Evolutionary conservation across 2,888 invertebrate genomes (phyloP).

Genomic region (Rhimphoctona megacephalus): DNA sequence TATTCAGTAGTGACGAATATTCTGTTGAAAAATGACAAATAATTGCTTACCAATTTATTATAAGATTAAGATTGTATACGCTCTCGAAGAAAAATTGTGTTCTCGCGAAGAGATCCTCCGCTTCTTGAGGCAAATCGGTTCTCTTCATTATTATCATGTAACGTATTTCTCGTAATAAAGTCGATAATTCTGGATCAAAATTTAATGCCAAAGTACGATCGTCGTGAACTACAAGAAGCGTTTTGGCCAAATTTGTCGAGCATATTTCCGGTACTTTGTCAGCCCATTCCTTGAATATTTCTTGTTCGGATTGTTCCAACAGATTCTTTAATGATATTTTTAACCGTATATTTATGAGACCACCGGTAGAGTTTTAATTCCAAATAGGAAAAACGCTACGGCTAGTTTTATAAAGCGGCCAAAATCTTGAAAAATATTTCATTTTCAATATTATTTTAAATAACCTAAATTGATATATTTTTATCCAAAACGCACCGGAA

Average conservation of each 20-base stretch:
- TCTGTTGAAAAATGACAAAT: not conserved
- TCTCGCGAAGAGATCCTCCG: conserved; percentile 88
- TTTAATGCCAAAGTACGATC: conserved; percentile 88
- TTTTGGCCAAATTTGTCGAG: conserved; percentile 87
- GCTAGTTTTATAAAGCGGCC: not conserved
- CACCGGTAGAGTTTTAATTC: not conserved
- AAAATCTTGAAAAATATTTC: not conserved
- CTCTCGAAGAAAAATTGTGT: conserved; percentile 88
- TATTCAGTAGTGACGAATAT: not conserved
- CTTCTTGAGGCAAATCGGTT: conserved; percentile 88
- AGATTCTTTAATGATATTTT: conserved; percentile 81
- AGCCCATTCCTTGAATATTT: conserved; percentile 90
- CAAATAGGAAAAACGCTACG: not conserved
- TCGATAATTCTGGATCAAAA: conserved; percentile 89
- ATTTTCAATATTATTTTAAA: no score
- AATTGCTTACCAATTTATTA: conserved; percentile 77
- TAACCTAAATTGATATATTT: no score
- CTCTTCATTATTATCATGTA: conserved; percentile 90
- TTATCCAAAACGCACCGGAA: no score
- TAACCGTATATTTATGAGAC: not conserved
- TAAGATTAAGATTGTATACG: conserved; percentile 82
- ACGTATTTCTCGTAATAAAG: conserved; percentile 92
- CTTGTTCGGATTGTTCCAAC: conserved; percentile 88
- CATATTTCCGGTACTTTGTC: conserved; percentile 89
- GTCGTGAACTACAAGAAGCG: conserved; percentile 87